Evolutionary conservation across 1,140 invertebrate species (phyloP).

Genomic region (Drosophila lacteicornis): DNA sequence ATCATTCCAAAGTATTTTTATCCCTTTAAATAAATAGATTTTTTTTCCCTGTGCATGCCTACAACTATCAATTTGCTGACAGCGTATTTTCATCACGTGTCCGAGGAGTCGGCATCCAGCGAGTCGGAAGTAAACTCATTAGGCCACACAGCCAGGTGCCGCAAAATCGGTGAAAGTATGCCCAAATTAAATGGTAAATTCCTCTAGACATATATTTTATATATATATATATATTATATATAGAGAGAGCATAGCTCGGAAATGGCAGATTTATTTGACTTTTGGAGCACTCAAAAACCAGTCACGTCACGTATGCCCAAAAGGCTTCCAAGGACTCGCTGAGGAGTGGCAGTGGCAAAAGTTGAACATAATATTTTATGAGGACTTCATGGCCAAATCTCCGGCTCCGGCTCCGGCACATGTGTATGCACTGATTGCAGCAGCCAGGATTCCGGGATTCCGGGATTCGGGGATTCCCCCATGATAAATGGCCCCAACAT

Average conservation of each 20-base stretch:
- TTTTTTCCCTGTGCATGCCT: neutral
- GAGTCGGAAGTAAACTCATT: constrained; percentile 30
- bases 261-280: constrained; percentile 34
- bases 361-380: constrained; percentile 74
- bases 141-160: constrained; percentile 32
- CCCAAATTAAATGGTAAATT: constrained; percentile 18
- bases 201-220: neutral
- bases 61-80: constrained; percentile 48
- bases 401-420: constrained; percentile 48
- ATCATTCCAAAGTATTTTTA: no score
- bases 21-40: no score
- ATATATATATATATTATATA: neutral
- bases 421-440: constrained; percentile 65
- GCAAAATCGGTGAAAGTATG: constrained; percentile 4
- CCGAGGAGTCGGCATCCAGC: constrained; percentile 14
- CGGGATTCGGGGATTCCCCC: constrained; percentile 9
- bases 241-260: constrained; percentile 3
- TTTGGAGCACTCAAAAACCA: constrained; percentile 17
- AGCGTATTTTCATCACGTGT: constrained; percentile 65
- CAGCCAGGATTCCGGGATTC: constrained; percentile 3
- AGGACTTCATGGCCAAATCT: constrained; percentile 67
- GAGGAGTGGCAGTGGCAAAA: constrained; percentile 25
- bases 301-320: constrained; percentile 30
- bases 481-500: constrained; percentile 61
- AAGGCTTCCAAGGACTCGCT: neutral